phyloP scores from a whole-genome alignment of 2,113 vertebrate genomes.

The Dasypus novemcinctus region DNA sequence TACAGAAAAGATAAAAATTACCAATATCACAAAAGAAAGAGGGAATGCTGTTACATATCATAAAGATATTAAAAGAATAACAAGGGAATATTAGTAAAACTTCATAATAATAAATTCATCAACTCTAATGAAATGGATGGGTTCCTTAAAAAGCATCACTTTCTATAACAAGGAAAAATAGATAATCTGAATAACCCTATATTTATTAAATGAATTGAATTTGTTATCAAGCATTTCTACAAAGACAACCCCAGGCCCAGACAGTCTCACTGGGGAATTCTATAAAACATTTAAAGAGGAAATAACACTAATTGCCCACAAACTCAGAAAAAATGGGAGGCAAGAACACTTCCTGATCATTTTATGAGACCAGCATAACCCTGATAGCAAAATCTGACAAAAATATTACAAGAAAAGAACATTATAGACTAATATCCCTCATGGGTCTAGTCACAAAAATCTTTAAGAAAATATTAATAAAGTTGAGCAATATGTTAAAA shows the following conservation, averaged over 20 bases:
- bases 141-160: background rate
- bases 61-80: background rate
- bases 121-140: constrained; percentile 2
- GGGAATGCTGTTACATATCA: background rate
- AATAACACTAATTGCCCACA: background rate
- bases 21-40: background rate
- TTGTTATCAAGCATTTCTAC: constrained; percentile 15
- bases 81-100: constrained; percentile 2
- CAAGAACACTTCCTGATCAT: background rate
- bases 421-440: background rate
- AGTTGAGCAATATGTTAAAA: background rate
- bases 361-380: constrained; percentile 12
- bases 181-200: background rate
- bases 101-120: background rate
- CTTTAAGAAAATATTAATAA: background rate
- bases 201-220: constrained; percentile 21
- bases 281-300: background rate
- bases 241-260: background rate
- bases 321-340: background rate
- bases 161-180: background rate
- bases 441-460: background rate
- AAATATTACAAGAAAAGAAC: constrained; percentile 21
- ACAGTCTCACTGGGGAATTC: background rate
- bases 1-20: background rate
- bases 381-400: constrained; percentile 14